Evolutionary conservation across 2,888 invertebrate genomes (phyloP), one percentile per base, ranked within the genome.

Genomic region (Erebia ligea): DNA sequence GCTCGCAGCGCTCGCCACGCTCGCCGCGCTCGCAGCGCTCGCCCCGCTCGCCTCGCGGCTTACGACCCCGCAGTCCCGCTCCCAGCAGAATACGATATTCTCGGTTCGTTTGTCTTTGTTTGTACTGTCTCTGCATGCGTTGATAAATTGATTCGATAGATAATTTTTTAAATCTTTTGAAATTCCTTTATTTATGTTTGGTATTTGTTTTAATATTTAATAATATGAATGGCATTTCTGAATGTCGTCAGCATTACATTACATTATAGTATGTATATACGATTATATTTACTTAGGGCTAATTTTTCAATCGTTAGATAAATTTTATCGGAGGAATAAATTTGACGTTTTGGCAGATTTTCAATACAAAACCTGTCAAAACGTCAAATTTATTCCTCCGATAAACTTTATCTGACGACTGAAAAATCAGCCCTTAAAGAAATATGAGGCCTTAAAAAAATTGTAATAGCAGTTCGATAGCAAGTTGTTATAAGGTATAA

Each of bases 71-170:
- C 75, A 86, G 87, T 76, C 88, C 86, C 73, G 86, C 81, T 68
- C 78, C 86, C 76, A 90, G 87, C 81, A 86, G 91, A 63, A 82
- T 87, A 48, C 85, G 91, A 68, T 92, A 90, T 78, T 88, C 91
- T 87, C 91, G 91, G 92, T 92, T 87, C 84, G 90, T 89, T 76
- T 67, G 67, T 50, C 67, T 15, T 69, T 57, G 1, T 59, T 34
- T 40, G 34, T 63, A 19, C 6, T 54, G n/a, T 48, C 19, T 65
- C n/a, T 70, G 67, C 40, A 45, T 66, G 63, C 42, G 52, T 68
- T 17, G 17, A 34, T 65, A 40, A 48, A 42, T 52, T 68, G 58
- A 56, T 70, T 48, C 62, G 61, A 48, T 50, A 56, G 50, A 59
- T 42, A 57, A n/a, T 56, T 66, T 72, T 19, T 40, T 69, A 57